Percentiles rank a stretch among this genome's conserved stretches.
Evolutionary conservation across 2,888 invertebrate genomes (phyloP).

Genomic region (Griposia aprilina): DNA sequence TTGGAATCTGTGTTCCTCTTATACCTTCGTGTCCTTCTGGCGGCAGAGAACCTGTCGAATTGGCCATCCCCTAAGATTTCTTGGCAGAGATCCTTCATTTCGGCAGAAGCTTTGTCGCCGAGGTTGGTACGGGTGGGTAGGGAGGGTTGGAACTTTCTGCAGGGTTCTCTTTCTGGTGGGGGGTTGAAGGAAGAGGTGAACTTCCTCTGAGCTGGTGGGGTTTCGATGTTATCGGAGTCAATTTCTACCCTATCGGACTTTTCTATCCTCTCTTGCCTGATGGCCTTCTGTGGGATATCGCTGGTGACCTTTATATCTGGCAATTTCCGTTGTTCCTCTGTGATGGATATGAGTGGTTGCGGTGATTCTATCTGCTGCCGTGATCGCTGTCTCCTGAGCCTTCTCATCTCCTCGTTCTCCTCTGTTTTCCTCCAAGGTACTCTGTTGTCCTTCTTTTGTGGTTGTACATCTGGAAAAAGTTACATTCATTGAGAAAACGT

Average conservation of each 20-base stretch:
- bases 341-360: conserved; percentile 89
- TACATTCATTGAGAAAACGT: not conserved
- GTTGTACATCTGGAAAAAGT: conserved; percentile 91
- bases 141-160: conserved; percentile 88
- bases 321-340: conserved; percentile 91
- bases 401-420: conserved; percentile 92
- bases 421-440: conserved; percentile 94
- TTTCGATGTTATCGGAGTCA: conserved; percentile 97
- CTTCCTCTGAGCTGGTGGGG: conserved; percentile 95
- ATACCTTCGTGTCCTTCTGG: conserved; percentile 95
- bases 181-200: conserved; percentile 89
- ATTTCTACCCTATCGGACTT: conserved; percentile 94
- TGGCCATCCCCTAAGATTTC: conserved; percentile 93
- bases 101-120: conserved; percentile 80
- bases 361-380: conserved; percentile 86
- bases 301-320: conserved; percentile 85
- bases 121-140: conserved; percentile 72
- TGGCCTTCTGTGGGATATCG: conserved; percentile 71
- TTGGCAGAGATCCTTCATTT: conserved; percentile 87
- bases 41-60: conserved; percentile 96
- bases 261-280: conserved; percentile 69
- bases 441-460: conserved; percentile 93
- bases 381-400: conserved; percentile 91
- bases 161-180: conserved; percentile 91
- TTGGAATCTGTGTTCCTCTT: conserved; percentile 92